Conservation (phyloP, 2,113 vertebrate genomes). For the Telmatochromis sp. region DNA sequence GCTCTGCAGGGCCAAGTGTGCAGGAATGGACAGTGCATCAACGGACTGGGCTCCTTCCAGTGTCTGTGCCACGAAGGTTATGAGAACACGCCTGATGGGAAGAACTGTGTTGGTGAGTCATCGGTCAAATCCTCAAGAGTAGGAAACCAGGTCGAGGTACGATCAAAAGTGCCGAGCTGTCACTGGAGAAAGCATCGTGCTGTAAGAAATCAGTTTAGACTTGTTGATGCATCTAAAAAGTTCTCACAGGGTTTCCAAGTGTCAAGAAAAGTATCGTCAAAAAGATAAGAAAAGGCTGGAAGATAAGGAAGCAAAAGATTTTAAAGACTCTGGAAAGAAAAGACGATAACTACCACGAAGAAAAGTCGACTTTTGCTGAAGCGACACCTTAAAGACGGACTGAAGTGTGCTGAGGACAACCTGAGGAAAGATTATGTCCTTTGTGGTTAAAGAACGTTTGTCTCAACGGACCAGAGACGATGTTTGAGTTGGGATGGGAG, state of each 20-base stretch:
- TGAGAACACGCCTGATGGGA: constrained; percentile 82
- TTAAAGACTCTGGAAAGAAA: background rate
- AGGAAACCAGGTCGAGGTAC: background rate
- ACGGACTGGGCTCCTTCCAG: constrained; percentile 86
- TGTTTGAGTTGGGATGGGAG: fast-evolving
- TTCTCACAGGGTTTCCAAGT: background rate
- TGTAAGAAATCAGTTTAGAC: background rate
- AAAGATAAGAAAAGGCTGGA: background rate
- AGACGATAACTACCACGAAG: background rate
- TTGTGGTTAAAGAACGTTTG: too few relatives aligned
- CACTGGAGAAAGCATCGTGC: background rate
- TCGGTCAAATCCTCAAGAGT: background rate
- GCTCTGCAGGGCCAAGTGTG: constrained; percentile 84
- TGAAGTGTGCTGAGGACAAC: background rate
- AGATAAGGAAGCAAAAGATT: background rate
- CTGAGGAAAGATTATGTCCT: background rate
- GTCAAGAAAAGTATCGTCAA: background rate
- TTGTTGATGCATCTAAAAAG: background rate
- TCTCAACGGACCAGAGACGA: background rate
- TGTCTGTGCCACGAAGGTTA: constrained; percentile 92
- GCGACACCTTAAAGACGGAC: too few relatives aligned
- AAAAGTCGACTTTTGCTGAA: background rate
- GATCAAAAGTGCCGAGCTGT: background rate
- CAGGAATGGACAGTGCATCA: constrained; percentile 86
- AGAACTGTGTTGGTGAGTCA: constrained; percentile 85